These are phyloP conservation scores for Mellilla xanthometata DNA, from an alignment of 2,888 invertebrate genomes.

Conservation along the genomic window DNA sequence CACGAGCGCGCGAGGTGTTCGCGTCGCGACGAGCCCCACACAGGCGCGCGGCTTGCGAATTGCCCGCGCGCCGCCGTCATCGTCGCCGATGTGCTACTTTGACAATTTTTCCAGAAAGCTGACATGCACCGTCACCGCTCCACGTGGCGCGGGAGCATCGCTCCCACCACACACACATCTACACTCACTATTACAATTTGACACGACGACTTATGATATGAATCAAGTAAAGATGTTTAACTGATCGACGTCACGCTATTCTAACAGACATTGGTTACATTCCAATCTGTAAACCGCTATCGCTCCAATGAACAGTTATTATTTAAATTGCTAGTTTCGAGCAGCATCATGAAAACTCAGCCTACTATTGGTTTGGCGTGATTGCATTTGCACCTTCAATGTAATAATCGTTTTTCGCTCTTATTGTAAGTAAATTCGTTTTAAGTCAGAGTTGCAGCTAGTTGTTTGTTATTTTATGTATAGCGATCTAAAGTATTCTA, in stretches of 20 bases:
- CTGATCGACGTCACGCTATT: constrained; percentile 34
- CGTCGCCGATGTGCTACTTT: constrained; percentile 71
- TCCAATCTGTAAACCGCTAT: constrained; percentile 31
- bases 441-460: no score
- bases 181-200: constrained; percentile 14
- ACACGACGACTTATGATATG: constrained; percentile 32
- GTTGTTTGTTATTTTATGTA: no score
- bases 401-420: no score
- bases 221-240: constrained; percentile 32
- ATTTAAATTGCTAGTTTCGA: constrained; percentile 10
- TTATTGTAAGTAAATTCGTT: no score
- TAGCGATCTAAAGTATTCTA: no score
- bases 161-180: constrained; percentile 11
- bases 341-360: not conserved
- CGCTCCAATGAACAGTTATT: constrained; percentile 17
- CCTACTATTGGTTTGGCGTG: not conserved
- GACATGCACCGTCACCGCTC: constrained; percentile 71
- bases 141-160: constrained; percentile 50
- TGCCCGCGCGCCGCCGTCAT: constrained; percentile 53
- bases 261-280: constrained; percentile 33
- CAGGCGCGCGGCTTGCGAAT: constrained; percentile 61
- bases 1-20: constrained; percentile 60
- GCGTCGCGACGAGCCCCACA: constrained; percentile 62
- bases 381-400: no score
- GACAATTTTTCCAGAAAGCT: constrained; percentile 81